A percentile compares a stretch with the other conserved stretches of the same genome.
phyloP scores from a whole-genome alignment of 2,113 vertebrate genomes.

The Vicugna pacos region DNA sequence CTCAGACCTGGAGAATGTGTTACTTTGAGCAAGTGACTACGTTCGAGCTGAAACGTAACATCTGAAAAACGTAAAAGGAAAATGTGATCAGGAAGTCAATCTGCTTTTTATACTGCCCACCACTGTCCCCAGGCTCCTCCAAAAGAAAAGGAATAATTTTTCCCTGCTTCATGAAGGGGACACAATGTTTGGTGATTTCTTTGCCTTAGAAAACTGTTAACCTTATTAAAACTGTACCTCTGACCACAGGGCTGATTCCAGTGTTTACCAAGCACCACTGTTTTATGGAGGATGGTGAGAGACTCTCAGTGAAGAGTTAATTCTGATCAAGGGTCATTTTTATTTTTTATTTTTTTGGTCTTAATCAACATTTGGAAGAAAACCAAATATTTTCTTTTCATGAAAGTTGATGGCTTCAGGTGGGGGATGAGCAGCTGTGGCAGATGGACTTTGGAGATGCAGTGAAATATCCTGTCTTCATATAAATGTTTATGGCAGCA shows the following conservation, averaged over 20 bases:
- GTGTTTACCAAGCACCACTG: rapidly evolving
- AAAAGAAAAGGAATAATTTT: neutral
- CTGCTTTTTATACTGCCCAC: neutral
- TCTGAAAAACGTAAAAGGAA: neutral
- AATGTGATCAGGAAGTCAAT: neutral
- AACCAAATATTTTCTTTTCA: constrained; percentile 54
- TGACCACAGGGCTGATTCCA: neutral
- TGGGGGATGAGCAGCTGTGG: constrained; percentile 32
- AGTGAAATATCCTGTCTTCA: constrained; percentile 61
- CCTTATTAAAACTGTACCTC: neutral
- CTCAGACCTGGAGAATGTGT: neutral
- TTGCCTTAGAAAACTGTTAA: neutral
- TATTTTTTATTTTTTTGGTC: neutral
- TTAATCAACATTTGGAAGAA: constrained; percentile 40
- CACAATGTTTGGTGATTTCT: neutral
- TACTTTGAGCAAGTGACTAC: neutral
- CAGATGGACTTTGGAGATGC: neutral
- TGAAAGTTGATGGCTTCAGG: constrained; percentile 58
- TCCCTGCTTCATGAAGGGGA: neutral
- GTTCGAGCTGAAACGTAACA: neutral
- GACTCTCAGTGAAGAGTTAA: neutral
- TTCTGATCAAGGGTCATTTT: neutral
- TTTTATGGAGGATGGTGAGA: neutral
- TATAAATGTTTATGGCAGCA: constrained; percentile 72
- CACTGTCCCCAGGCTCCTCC: neutral